phyloP scores from a whole-genome alignment of 2,797 vertebrate species.

The Dromococcyx pavoninus region DNA sequence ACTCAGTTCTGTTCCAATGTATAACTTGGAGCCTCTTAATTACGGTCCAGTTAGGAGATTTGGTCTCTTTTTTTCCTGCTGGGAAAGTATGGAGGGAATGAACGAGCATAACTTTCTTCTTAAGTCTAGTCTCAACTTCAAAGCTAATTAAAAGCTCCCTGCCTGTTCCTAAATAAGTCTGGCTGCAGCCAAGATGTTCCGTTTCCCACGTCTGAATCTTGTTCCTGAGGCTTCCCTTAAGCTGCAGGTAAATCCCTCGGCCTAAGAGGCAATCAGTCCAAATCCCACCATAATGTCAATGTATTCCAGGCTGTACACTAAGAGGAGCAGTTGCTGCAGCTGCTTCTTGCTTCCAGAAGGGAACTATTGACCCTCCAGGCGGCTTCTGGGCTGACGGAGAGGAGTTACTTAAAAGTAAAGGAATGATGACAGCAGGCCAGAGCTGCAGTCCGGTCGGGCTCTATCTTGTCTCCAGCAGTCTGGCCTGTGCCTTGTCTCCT shows the following conservation, averaged over 20 bases:
- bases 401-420: background rate
- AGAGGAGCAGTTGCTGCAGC: background rate
- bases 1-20: background rate
- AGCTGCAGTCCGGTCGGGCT: background rate
- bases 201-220: background rate
- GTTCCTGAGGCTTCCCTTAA: background rate
- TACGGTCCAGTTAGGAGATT: background rate
- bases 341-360: background rate
- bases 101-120: background rate
- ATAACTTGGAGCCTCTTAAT: background rate
- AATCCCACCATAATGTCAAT: background rate
- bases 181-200: background rate
- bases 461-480: background rate
- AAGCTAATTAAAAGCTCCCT: background rate
- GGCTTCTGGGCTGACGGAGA: background rate
- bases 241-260: background rate
- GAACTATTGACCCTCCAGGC: background rate
- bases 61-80: background rate
- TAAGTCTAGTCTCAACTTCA: background rate
- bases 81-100: background rate
- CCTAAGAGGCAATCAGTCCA: background rate
- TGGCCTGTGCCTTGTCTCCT: background rate
- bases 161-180: background rate
- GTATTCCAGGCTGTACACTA: background rate
- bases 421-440: background rate